Conservation (phyloP, 2,888 invertebrate species). For the Eumerus sabulonum region DNA sequence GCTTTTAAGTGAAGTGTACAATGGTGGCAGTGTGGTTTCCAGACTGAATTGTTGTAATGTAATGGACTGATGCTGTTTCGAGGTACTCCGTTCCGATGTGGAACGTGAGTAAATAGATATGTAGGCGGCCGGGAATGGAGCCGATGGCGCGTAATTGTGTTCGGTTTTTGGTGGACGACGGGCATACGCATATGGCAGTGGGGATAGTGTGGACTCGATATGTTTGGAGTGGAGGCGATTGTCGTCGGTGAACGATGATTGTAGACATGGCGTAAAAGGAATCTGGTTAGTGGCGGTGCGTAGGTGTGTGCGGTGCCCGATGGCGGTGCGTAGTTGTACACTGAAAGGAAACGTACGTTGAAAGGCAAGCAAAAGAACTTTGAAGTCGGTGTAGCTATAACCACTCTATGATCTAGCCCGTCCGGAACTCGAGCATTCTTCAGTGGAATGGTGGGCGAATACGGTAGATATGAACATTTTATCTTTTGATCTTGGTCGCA, state of each 20-base stretch:
- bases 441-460: too few relatives aligned
- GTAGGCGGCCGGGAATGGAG: constrained; percentile 19
- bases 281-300: constrained; percentile 13
- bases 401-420: too few relatives aligned
- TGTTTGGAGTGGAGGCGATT: constrained; percentile 10
- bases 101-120: too few relatives aligned
- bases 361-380: too few relatives aligned
- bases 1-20: constrained; percentile 68
- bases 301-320: too few relatives aligned
- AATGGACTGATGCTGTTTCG: constrained; percentile 64
- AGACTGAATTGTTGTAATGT: constrained; percentile 64
- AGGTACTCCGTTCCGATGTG: neutral
- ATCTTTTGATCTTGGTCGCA: too few relatives aligned
- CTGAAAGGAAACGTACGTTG: constrained; percentile 35
- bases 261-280: constrained; percentile 1
- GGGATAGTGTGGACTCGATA: neutral
- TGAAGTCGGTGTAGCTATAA: too few relatives aligned
- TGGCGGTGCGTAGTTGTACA: constrained; percentile 28
- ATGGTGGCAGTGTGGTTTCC: constrained; percentile 59
- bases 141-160: constrained; percentile 21
- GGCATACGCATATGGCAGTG: neutral
- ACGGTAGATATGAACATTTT: too few relatives aligned
- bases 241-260: constrained; percentile 44
- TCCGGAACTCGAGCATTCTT: too few relatives aligned
- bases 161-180: constrained; percentile 1